Base-by-base conservation (phyloP, 1,140 invertebrate species). In the Conus betulinus region DNA sequence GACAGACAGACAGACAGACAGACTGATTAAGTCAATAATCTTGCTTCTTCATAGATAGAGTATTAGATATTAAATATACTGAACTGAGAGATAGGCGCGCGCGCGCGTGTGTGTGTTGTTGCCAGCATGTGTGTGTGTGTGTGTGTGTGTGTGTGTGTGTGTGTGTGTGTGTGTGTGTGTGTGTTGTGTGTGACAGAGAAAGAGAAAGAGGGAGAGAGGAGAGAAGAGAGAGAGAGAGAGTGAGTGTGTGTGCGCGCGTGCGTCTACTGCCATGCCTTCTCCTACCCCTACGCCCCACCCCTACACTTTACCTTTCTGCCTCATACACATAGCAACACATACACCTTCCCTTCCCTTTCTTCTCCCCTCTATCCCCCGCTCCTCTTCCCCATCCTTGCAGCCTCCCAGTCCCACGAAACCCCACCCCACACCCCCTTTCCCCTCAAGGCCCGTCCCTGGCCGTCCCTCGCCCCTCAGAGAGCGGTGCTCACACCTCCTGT, bases 401-500 rank as follows among this genome's bases (percentile, higher is more conserved):
- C 27, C 27, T 71, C 57, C 27, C 8, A 15, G 20, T 25, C 52
- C 52, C 52, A 39, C 52, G 39, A n/a, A 85, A 53, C n/a, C 7
- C 6, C 57, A 52, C 57, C 20, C 15, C 57, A n/a, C 23, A 6
- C 57, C 13, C 71, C n/a, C 60, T 57, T 4, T 1, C 7, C 15
- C 6, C 13, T 67, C 8, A 7, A 85, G 0, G 0, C 17, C 17
- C 20, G 0, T 27, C 20, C 60, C 23, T n/a, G n/a, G n/a, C n/a
- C n/a, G n/a, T 0, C 39, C 39, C 39, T 39, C 39, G 39, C 39
- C 39, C 39, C 39, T 39, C 39, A 39, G 39, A 39, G 57, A 60
- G n/a, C 67, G 74, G 79, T 51, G 91, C 90, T 90, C 91, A n/a
- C n/a, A 93, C 96, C 95, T 96, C 93, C 71, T 95, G 94, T 89